Percentiles rank a stretch among this genome's conserved stretches.
These are phyloP conservation scores for Mus spretus DNA, from an alignment of 2,797 vertebrate species.

Conservation along the genomic window DNA sequence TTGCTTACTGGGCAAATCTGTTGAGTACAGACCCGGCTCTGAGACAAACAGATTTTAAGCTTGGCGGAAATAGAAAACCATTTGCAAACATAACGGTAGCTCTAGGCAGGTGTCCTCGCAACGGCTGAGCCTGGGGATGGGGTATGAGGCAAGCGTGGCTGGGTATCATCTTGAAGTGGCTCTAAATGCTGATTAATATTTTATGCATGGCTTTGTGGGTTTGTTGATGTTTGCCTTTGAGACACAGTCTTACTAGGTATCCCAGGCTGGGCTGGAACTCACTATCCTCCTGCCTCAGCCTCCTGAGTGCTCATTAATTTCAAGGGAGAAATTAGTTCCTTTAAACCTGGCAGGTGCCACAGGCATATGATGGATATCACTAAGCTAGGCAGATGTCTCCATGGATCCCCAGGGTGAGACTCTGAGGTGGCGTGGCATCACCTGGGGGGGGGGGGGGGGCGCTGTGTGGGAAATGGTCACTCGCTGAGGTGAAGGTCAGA, in stretches of 20 bases:
- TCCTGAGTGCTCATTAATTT: not conserved
- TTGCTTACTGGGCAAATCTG: not conserved
- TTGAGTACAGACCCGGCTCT: not conserved
- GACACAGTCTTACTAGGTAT: not conserved
- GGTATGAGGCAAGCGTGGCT: not conserved
- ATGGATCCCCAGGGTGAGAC: not conserved
- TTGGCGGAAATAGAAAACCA: not conserved
- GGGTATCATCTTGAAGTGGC: rapidly evolving
- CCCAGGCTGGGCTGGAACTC: not conserved
- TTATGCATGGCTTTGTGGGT: not conserved
- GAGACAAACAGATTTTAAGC: not conserved
- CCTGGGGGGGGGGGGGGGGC: no score
- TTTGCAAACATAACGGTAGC: rapidly evolving
- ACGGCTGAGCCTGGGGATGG: rapidly evolving
- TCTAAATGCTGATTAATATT: not conserved
- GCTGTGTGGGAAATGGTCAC: no score
- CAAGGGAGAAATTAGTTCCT: not conserved
- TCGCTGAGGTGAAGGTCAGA: no score
- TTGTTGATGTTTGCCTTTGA: not conserved
- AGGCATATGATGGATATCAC: not conserved
- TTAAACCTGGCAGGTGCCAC: not conserved
- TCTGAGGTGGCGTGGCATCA: rapidly evolving
- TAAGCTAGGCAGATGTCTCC: not conserved
- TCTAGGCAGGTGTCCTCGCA: rapidly evolving
- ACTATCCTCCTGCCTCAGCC: not conserved